Conservation (phyloP, 2,797 vertebrate genomes). For the Selene dorsalis region DNA sequence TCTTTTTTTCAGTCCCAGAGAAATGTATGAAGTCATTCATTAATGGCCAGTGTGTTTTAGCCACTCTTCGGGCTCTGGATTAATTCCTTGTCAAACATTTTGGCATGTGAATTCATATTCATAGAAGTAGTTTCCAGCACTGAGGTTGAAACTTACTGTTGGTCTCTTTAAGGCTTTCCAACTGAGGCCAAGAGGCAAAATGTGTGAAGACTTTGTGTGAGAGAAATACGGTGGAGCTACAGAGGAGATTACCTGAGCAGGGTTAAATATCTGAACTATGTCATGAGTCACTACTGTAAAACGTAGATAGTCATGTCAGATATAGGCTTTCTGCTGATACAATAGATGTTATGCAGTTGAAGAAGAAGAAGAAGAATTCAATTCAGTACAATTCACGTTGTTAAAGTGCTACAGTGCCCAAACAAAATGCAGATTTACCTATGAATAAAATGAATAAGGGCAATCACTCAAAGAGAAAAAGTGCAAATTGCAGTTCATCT, state of each 20-base stretch:
- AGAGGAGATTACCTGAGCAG: slow-evolving; percentile 8
- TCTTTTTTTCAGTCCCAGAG: slow-evolving; percentile 58
- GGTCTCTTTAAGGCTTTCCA: slow-evolving; percentile 52
- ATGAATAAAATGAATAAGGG: too few species aligned
- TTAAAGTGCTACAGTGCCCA: too few species aligned
- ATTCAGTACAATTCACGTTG: too few species aligned
- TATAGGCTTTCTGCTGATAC: not conserved
- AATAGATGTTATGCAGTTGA: too few species aligned
- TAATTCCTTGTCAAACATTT: slow-evolving; percentile 72
- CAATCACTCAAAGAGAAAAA: too few species aligned
- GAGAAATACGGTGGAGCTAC: slow-evolving; percentile 12
- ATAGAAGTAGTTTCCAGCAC: slow-evolving; percentile 63
- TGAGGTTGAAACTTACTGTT: slow-evolving; percentile 52
- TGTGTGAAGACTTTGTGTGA: slow-evolving; percentile 53
- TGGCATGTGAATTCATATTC: slow-evolving; percentile 70
- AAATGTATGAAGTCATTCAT: slow-evolving; percentile 78
- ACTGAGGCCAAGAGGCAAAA: slow-evolving; percentile 30
- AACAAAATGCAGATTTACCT: too few species aligned
- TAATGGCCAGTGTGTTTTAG: slow-evolving; percentile 57
- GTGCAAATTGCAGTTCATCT: too few species aligned
- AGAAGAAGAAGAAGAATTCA: too few species aligned
- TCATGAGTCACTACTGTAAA: not conserved
- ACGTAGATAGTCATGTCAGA: not conserved
- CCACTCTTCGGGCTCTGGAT: slow-evolving; percentile 45
- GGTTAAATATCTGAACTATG: not conserved